These are phyloP conservation scores for Pipistrellus pygmaeus DNA, from an alignment of 2,797 vertebrate genomes.

Conservation along the genomic window DNA sequence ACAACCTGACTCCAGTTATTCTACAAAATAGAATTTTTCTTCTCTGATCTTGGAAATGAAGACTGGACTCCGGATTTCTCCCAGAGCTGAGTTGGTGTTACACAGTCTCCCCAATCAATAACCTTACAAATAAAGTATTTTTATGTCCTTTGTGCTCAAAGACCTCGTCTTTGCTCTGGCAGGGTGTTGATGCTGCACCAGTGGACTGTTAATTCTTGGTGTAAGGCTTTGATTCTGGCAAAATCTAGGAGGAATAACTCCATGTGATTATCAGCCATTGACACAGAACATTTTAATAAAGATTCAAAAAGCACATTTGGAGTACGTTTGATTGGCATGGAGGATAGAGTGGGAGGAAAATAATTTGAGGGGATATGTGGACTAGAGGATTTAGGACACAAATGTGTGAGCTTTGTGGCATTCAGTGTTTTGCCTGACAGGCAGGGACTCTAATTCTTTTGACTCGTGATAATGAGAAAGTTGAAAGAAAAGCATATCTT, in stretches of 20 bases:
- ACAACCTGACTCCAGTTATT: background rate
- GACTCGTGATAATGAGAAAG: background rate
- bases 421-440: background rate
- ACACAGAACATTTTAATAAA: constrained; percentile 4
- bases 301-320: background rate
- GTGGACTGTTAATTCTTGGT: background rate
- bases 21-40: background rate
- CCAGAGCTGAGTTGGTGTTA: background rate
- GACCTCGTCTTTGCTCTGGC: background rate
- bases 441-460: background rate
- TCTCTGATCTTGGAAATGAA: constrained; percentile 27
- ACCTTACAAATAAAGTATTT: background rate
- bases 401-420: background rate
- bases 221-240: constrained; percentile 1
- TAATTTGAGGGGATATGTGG: background rate
- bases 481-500: constrained; percentile 49
- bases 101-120: background rate
- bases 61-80: background rate
- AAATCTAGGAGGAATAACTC: background rate
- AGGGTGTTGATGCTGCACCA: background rate
- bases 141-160: background rate
- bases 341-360: background rate
- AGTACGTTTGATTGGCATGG: background rate
- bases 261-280: background rate
- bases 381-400: background rate